Evolutionary conservation across 2,797 vertebrate species (phyloP).

Genomic region (Artibeus jamaicensis): DNA sequence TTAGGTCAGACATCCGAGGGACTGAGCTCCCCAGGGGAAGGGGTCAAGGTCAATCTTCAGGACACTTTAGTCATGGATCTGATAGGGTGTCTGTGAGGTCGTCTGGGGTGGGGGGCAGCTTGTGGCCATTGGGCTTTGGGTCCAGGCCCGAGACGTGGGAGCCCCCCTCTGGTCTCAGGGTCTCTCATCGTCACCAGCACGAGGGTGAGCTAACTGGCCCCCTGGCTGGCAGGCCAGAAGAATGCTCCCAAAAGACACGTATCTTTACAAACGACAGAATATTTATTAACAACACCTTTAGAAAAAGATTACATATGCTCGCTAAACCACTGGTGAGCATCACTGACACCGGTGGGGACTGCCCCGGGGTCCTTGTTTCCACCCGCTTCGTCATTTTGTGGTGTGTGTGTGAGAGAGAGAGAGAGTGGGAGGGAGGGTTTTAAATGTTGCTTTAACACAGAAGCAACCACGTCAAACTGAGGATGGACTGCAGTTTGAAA

Average conservation of each 20-base stretch:
- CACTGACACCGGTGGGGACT: slow-evolving; percentile 84
- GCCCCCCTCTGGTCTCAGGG: not conserved
- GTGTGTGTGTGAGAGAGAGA: not conserved
- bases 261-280: slow-evolving; percentile 88
- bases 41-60: not conserved
- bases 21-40: not conserved
- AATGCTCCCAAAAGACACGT: slow-evolving; percentile 79
- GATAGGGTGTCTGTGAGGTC: not conserved
- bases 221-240: slow-evolving; percentile 68
- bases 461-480: slow-evolving; percentile 85
- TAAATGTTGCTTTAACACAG: slow-evolving; percentile 77
- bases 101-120: not conserved
- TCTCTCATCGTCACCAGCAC: slow-evolving; percentile 6
- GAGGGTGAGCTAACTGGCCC: slow-evolving; percentile 39
- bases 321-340: slow-evolving; percentile 84
- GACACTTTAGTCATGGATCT: not conserved
- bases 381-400: slow-evolving; percentile 78
- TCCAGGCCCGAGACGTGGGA: not conserved
- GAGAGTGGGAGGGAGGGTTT: not conserved
- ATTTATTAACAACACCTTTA: slow-evolving; percentile 89
- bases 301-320: slow-evolving; percentile 86
- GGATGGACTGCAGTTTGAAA: slow-evolving; percentile 84
- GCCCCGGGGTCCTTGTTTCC: slow-evolving; percentile 76
- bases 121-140: not conserved
- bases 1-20: not conserved